Evolutionary conservation across 2,888 invertebrate species (phyloP).

Genomic region (Hanleya hanleyi): DNA sequence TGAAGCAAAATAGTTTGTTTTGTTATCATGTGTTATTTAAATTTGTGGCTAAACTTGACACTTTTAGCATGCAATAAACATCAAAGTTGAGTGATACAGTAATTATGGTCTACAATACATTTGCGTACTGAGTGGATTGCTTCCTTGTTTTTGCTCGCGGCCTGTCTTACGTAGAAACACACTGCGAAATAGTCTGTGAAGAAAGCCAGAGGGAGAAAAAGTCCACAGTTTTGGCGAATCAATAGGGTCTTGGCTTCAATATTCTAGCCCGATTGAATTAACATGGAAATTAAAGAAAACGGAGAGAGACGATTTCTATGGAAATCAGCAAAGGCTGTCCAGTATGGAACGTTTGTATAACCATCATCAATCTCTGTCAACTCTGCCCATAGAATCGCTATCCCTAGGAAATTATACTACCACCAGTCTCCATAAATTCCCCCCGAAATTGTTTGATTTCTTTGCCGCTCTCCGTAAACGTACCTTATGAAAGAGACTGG

Average conservation of each 20-base stretch:
- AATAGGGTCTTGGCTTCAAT: not conserved
- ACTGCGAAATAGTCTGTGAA: no score
- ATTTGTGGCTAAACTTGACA: no score
- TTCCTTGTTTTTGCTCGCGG: no score
- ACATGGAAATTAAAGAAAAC: slow-evolving; percentile 12
- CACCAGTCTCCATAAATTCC: slow-evolving; percentile 11
- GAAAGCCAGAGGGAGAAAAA: no score
- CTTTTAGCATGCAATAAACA: no score
- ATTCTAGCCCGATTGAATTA: slow-evolving; percentile 5
- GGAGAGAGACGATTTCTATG: slow-evolving; percentile 4
- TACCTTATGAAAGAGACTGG: not conserved
- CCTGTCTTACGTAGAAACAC: no score
- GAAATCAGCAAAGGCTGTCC: not conserved
- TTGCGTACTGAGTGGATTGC: no score
- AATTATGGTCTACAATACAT: no score
- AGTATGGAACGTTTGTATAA: not conserved
- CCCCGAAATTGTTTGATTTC: slow-evolving; percentile 7
- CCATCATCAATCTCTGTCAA: slow-evolving; percentile 1
- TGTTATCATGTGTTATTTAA: no score
- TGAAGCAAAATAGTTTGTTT: no score
- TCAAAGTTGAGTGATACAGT: no score
- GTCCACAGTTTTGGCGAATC: no score
- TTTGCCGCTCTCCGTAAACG: not conserved
- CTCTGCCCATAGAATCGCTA: not conserved
- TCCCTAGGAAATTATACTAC: not conserved